Evolutionary conservation across 2,797 vertebrate species (phyloP).

Genomic region (Melanotaenia boesemani): DNA sequence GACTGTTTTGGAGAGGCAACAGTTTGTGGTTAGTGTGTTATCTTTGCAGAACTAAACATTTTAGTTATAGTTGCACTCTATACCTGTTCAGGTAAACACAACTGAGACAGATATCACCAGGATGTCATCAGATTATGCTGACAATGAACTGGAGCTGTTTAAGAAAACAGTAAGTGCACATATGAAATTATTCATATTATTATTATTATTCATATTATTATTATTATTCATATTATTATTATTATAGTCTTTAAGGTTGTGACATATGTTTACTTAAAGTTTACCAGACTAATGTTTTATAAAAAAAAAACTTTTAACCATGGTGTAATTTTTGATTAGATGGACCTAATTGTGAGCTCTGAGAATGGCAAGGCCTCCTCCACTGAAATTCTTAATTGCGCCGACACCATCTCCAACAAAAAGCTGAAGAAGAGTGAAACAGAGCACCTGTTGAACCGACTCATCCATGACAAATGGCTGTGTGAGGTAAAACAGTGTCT

Average conservation of each 20-base stretch:
- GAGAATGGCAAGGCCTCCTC: constrained; percentile 91
- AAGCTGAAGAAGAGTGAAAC: constrained; percentile 97
- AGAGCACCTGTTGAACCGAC: constrained; percentile 88
- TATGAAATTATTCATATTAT: background rate
- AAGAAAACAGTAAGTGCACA: constrained; percentile 88
- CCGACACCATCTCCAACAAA: constrained; percentile 89
- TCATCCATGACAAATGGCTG: constrained; percentile 94
- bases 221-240: no score
- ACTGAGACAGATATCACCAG: constrained; percentile 90
- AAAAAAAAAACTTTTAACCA: background rate
- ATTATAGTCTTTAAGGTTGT: background rate
- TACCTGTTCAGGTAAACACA: constrained; percentile 88
- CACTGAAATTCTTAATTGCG: constrained; percentile 91
- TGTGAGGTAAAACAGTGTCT: constrained; percentile 84
- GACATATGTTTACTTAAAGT: background rate
- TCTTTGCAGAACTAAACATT: background rate
- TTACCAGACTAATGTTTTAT: background rate
- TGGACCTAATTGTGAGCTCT: constrained; percentile 92
- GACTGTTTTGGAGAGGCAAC: background rate
- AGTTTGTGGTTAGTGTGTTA: no score
- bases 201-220: background rate
- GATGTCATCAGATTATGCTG: constrained; percentile 94
- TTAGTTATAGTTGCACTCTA: constrained; percentile 1
- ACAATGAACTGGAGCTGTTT: constrained; percentile 94
- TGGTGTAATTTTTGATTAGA: constrained; percentile 69